Evolutionary conservation across 64 coral and sea anemone species (phyloP).

Genomic region (Orbicella faveolata): DNA sequence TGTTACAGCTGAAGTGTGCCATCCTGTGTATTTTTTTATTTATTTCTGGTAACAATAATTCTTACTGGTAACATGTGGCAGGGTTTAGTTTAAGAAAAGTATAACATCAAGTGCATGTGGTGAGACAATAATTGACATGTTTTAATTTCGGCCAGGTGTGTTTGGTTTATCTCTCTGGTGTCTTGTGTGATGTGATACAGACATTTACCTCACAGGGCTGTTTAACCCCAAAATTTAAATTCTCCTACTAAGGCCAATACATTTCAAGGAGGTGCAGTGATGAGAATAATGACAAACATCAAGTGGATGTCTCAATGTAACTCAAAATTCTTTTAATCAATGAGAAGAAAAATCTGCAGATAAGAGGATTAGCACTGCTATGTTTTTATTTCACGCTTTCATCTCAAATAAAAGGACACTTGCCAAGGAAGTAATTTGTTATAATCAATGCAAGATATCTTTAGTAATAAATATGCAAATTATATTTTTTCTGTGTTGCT

Average conservation of each 20-base stretch:
- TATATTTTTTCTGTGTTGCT: not conserved
- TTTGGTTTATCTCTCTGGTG: not conserved
- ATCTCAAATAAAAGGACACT: no score
- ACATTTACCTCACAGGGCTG: not conserved
- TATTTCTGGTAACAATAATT: not conserved
- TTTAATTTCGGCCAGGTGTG: constrained; percentile 8
- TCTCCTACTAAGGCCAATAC: no score
- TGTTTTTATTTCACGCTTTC: no score
- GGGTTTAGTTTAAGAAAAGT: not conserved
- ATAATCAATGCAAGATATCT: not conserved
- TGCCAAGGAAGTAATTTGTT: no score
- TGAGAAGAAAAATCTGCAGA: no score
- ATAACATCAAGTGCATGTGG: not conserved
- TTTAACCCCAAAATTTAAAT: not conserved
- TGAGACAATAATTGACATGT: not conserved
- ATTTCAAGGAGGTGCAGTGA: no score
- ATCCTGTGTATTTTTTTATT: not conserved
- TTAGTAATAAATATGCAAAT: not conserved
- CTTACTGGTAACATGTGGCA: constrained; percentile 7
- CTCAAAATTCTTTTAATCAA: no score
- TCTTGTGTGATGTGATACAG: not conserved
- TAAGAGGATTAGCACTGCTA: no score
- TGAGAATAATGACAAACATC: no score
- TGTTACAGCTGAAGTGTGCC: not conserved
- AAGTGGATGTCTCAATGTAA: no score